Percentiles rank a stretch among this genome's conserved stretches.
phyloP scores from a whole-genome alignment of 2,888 invertebrate species.

The Sarcophaga caerulescens region DNA sequence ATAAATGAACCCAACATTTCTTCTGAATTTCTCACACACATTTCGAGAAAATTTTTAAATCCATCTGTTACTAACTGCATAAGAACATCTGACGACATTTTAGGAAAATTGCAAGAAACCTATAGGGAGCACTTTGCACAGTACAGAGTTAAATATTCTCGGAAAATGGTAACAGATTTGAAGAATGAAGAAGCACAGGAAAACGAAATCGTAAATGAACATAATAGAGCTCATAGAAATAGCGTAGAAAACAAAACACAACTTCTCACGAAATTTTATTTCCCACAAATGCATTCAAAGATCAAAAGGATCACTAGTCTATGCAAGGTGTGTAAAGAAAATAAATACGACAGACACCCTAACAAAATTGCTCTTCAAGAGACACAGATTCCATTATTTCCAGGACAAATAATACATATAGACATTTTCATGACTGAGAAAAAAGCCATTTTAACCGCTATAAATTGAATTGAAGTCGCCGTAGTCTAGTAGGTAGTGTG shows the following conservation, averaged over 20 bases:
- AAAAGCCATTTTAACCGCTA: slow-evolving; percentile 39
- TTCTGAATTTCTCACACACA: neutral
- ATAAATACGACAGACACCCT: slow-evolving; percentile 35
- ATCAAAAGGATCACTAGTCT: slow-evolving; percentile 17
- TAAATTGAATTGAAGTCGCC: no score
- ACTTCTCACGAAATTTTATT: slow-evolving; percentile 39
- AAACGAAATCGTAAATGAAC: no score
- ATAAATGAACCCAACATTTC: slow-evolving; percentile 28
- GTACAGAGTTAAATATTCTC: neutral
- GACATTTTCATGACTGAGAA: slow-evolving; percentile 43
- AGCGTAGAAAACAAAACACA: neutral
- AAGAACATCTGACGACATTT: slow-evolving; percentile 35
- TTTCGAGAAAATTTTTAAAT: no score
- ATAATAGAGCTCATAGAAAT: no score
- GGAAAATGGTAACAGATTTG: no score
- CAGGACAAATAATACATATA: slow-evolving; percentile 35
- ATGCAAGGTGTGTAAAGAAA: slow-evolving; percentile 40
- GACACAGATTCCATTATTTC: slow-evolving; percentile 32
- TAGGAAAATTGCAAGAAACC: slow-evolving; percentile 50
- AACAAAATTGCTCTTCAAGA: slow-evolving; percentile 28
- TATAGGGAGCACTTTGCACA: slow-evolving; percentile 34
- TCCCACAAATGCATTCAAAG: slow-evolving; percentile 35
- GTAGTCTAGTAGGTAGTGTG: no score
- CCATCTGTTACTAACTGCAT: slow-evolving; percentile 44
- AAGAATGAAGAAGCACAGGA: no score